Evolutionary conservation across 1,140 invertebrate species (phyloP), one percentile per base, ranked within the genome.

Genomic region (Trachymyrmex cornetzi): DNA sequence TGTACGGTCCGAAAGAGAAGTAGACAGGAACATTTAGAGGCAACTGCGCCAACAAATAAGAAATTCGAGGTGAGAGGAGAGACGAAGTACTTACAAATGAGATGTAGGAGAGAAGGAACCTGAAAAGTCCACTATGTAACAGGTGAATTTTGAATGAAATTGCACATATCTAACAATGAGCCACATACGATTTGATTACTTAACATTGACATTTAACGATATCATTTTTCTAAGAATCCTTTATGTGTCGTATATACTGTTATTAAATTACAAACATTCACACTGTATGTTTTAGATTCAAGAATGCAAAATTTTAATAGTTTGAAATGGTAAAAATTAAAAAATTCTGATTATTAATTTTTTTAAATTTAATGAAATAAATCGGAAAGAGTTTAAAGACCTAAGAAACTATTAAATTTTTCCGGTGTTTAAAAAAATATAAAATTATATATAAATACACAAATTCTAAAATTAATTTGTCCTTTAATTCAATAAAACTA

Each of bases 11-110:
- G 81, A 53, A 81, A 88, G 72, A 88, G 71, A 84, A 64, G 64
- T 80, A 67, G 77, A 48, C 77, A 85, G 81, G 77, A 88, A 87
- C 84, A 81, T 87, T 91, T 91, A 87, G 86, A 89, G 12, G 77
- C 63, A 86, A 59, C 77, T 48, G 77, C 72, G 74, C 64, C 75
- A 91, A 91, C 87, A 91, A 91, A 90, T 90, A 91, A 91, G 79
- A 87, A 64, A 61, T 71, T 71, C 19, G 55, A 44, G n/a, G 30
- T 61, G 79, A 61, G 59, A 82, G 85, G 67, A 79, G 85, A 64
- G 27, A 61, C 48, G 75, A 53, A 61, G 63, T 75, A 80, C 87
- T 55, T 90, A 91, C 89, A 91, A 91, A 91, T 88, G 85, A 90
- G 87, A 75, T 44, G 64, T 53, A 50, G 34, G 64, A 87, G 55